phyloP scores from a whole-genome alignment of 2,113 vertebrate species.

The Campylomormyrus tamandua region DNA sequence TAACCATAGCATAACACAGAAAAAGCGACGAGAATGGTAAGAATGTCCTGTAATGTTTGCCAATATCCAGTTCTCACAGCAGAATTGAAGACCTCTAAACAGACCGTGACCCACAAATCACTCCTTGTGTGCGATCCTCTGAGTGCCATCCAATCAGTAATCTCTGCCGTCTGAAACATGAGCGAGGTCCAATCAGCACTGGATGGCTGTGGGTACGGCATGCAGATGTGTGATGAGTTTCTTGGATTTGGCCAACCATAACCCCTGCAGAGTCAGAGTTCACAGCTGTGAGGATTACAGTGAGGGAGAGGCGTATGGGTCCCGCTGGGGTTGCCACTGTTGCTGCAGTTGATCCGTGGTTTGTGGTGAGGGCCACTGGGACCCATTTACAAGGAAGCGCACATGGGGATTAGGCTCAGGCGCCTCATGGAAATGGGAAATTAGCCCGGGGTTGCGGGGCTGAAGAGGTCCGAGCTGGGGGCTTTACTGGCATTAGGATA shows the following conservation, averaged over 20 bases:
- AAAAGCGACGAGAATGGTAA: not conserved
- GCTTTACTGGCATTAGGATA: constrained; percentile 20
- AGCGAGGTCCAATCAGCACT: not conserved
- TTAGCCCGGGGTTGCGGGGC: constrained; percentile 44
- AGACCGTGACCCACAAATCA: not conserved
- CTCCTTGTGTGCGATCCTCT: not conserved
- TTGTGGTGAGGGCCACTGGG: constrained; percentile 28
- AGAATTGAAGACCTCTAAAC: not conserved
- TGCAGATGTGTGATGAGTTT: constrained; percentile 48
- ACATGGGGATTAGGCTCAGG: constrained; percentile 48
- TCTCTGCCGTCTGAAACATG: not conserved
- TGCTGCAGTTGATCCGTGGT: constrained; percentile 29
- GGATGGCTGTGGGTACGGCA: not conserved
- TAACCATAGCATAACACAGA: not conserved
- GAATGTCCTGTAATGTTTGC: not conserved
- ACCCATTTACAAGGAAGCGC: constrained; percentile 34
- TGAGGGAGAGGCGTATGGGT: constrained; percentile 35
- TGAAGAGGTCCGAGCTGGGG: constrained; percentile 3
- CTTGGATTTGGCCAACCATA: constrained; percentile 47
- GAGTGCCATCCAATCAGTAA: not conserved
- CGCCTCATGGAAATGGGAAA: constrained; percentile 52
- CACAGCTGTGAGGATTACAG: constrained; percentile 35
- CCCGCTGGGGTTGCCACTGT: constrained; percentile 14
- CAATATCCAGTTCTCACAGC: not conserved
- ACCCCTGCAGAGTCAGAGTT: constrained; percentile 53